Evolutionary conservation across 2,113 vertebrate genomes (phyloP).

Genomic region (Callorhinus ursinus): DNA sequence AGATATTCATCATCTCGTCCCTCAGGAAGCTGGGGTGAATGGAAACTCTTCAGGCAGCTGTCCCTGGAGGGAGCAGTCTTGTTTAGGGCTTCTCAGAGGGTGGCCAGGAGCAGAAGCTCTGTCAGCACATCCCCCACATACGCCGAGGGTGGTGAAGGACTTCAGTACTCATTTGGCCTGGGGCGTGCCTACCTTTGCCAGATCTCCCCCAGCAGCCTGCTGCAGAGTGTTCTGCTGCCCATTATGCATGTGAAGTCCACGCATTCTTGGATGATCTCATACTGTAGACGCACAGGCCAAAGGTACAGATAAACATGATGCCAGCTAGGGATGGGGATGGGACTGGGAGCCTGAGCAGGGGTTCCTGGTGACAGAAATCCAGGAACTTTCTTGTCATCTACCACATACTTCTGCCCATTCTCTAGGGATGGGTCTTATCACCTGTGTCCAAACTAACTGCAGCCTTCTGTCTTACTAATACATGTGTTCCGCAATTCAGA

Average conservation of each 20-base stretch:
- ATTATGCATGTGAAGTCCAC: neutral
- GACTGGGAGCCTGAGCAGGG: neutral
- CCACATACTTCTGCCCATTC: neutral
- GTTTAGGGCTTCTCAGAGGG: neutral
- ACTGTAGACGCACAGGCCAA: neutral
- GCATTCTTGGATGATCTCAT: neutral
- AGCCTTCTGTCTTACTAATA: neutral
- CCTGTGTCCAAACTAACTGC: neutral
- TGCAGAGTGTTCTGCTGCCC: neutral
- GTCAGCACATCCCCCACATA: neutral
- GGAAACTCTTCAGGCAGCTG: neutral
- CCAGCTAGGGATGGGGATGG: fast-evolving
- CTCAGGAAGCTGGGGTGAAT: neutral
- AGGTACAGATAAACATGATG: neutral
- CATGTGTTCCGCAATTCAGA: neutral
- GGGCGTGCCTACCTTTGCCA: neutral
- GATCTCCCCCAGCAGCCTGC: neutral
- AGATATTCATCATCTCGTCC: neutral
- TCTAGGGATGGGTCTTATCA: neutral
- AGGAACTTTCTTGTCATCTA: neutral
- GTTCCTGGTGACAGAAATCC: neutral
- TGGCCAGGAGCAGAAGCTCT: neutral
- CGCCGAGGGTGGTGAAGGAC: neutral
- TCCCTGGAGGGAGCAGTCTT: neutral
- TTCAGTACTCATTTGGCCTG: neutral